phyloP scores from a whole-genome alignment of 2,113 vertebrate genomes.

The Natator depressus region DNA sequence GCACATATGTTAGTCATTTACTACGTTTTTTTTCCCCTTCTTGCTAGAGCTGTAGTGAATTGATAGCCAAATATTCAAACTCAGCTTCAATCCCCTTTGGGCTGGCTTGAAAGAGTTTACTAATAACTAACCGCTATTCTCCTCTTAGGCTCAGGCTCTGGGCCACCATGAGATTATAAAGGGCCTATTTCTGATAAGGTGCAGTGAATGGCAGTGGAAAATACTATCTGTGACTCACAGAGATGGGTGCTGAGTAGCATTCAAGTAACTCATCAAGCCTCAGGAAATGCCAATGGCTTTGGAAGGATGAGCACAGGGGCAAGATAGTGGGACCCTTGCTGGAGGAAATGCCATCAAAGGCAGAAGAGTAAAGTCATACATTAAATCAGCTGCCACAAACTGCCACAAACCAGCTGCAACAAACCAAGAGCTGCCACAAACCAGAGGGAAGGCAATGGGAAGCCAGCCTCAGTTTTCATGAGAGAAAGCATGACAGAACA shows the following conservation, averaged over 20 bases:
- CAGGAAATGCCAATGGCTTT: background rate
- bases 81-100: slow-evolving; percentile 67
- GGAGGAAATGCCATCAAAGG: background rate
- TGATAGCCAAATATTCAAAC: slow-evolving; percentile 67
- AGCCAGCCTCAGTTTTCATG: background rate
- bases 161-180: background rate
- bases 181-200: slow-evolving; percentile 2
- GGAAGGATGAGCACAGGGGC: background rate
- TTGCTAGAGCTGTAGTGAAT: slow-evolving; percentile 50
- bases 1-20: slow-evolving; percentile 68
- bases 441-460: background rate
- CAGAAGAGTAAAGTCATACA: background rate
- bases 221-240: background rate
- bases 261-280: background rate
- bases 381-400: background rate
- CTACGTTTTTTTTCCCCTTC: background rate
- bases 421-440: background rate
- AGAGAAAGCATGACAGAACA: background rate
- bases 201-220: background rate
- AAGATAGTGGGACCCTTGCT: background rate
- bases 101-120: slow-evolving; percentile 62
- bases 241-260: background rate
- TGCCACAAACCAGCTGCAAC: background rate
- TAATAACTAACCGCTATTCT: slow-evolving; percentile 65
- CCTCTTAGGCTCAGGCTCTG: slow-evolving; percentile 39